Base-by-base conservation (phyloP, 2,113 vertebrate species). In the Saiga tatarica region DNA sequence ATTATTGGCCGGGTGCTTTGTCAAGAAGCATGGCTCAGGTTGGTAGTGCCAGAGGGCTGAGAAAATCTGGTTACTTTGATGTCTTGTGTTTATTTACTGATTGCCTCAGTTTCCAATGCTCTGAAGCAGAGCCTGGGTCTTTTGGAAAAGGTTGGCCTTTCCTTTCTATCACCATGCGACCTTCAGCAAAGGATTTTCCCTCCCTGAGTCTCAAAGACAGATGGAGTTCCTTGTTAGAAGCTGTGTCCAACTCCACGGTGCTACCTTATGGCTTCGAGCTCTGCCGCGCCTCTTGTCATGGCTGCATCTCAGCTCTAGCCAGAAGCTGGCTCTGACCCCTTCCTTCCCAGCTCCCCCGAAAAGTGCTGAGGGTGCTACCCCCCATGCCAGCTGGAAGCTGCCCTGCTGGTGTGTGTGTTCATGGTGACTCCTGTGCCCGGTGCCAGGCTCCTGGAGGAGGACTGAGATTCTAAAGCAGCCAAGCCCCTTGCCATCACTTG, bases 211-310 rank as follows among this genome's bases (percentile, higher is more conserved):
- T 97, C 89, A 92, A 95, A 96, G 96, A 97, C 95, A 97, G 84
- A 96, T 95, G 81, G 89, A 67, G 96, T 98, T 96, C 94, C 89
- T 98, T 88, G 59, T 59, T 84, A 81, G 89, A 94, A 67, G 91
- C 6, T 16, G 74, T 95, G 91, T 86, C 91, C 94, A 96, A 95
- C 45, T 95, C 91, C 47, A 76, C 28, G 36, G 93, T 85, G 95
- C 91, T 93, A 42, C 97, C 89, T 97, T 95, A 95, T 95, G 96
- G 97, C 89, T 97, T 87, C 93, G 79, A 92, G 89, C 87, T 87
- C 59, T 64, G 62, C 84, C 10, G 15, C 21, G 0, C 78, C 16
- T 85, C 64, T 82, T 74, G 30, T 42, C 53, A 39, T 1, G 36
- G 91, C 81, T 94, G 79, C 30, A 0, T 91, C 91, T 97, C 87